A percentile compares a stretch with the other conserved stretches of the same genome.
Evolutionary conservation across 1,140 invertebrate species (phyloP).

Genomic region (Sitophilus oryzae): DNA sequence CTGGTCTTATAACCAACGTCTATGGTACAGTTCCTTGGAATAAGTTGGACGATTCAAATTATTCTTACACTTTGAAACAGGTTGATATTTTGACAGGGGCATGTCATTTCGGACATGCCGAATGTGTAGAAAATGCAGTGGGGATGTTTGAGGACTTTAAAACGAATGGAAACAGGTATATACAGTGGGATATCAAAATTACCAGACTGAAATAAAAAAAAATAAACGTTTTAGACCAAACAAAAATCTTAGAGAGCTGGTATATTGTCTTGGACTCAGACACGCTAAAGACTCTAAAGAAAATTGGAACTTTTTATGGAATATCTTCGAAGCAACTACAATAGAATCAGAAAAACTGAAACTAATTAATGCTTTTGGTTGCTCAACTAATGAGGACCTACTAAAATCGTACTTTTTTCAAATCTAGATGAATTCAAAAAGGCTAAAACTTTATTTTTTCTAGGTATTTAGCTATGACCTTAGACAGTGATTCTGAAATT

Average conservation of each 20-base stretch:
- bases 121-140: slow-evolving; percentile 44
- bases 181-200: neutral
- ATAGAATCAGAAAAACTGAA: slow-evolving; percentile 51
- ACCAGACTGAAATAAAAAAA: neutral
- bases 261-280: slow-evolving; percentile 52
- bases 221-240: slow-evolving; percentile 41
- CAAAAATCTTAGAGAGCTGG: slow-evolving; percentile 51
- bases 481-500: slow-evolving; percentile 40
- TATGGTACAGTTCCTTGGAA: slow-evolving; percentile 9
- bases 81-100: slow-evolving; percentile 46
- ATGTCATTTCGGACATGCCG: slow-evolving; percentile 46
- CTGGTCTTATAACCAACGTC: slow-evolving; percentile 5
- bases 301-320: slow-evolving; percentile 49
- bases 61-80: slow-evolving; percentile 42
- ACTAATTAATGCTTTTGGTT: slow-evolving; percentile 53
- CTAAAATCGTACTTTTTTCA: slow-evolving; percentile 42
- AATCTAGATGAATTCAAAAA: neutral
- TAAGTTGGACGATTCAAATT: slow-evolving; percentile 23
- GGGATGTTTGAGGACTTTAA: slow-evolving; percentile 31
- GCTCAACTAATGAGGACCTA: slow-evolving; percentile 45
- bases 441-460: neutral
- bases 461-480: slow-evolving; percentile 35
- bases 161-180: slow-evolving; percentile 11
- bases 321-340: slow-evolving; percentile 45
- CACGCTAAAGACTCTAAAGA: neutral